Percentiles rank a stretch among this genome's conserved stretches.
These are phyloP conservation scores for Stylophora pistillata DNA, from an alignment of 64 coral and sea anemone genomes.

Conservation along the genomic window DNA sequence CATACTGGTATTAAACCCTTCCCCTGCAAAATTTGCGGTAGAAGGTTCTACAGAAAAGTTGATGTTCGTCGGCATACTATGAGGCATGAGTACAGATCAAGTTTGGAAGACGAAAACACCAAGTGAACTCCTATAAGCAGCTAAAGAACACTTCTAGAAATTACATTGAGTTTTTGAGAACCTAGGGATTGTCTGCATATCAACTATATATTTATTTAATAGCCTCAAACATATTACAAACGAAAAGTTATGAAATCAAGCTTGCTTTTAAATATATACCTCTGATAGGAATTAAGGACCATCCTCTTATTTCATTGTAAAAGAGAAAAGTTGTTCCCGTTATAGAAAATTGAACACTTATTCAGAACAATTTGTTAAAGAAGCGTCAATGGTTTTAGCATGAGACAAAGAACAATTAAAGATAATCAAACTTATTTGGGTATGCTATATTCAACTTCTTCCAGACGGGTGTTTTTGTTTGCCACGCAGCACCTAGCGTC, in stretches of 20 bases:
- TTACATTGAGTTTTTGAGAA: background rate
- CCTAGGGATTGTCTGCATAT: background rate
- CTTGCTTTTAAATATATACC: background rate
- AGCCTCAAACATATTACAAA: background rate
- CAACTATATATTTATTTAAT: background rate
- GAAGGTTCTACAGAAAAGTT: slow-evolving; percentile 87
- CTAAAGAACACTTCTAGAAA: background rate
- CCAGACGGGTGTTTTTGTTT: too few relatives aligned
- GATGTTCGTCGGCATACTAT: slow-evolving; percentile 86
- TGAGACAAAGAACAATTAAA: background rate
- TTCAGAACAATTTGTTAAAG: background rate
- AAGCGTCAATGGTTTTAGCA: background rate
- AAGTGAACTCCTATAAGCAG: background rate
- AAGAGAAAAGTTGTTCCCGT: background rate
- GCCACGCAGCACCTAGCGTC: too few relatives aligned
- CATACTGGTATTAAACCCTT: slow-evolving; percentile 92
- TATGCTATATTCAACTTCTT: background rate
- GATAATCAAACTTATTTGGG: background rate
- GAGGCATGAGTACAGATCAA: slow-evolving; percentile 77
- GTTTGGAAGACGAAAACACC: slow-evolving; percentile 11
- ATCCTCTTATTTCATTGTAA: background rate
- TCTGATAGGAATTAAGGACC: background rate
- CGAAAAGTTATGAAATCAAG: background rate
- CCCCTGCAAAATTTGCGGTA: slow-evolving; percentile 88
- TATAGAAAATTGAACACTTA: background rate